Evolutionary conservation across 2,797 vertebrate genomes (phyloP).

Genomic region (Hypotaenidia philippensis): DNA sequence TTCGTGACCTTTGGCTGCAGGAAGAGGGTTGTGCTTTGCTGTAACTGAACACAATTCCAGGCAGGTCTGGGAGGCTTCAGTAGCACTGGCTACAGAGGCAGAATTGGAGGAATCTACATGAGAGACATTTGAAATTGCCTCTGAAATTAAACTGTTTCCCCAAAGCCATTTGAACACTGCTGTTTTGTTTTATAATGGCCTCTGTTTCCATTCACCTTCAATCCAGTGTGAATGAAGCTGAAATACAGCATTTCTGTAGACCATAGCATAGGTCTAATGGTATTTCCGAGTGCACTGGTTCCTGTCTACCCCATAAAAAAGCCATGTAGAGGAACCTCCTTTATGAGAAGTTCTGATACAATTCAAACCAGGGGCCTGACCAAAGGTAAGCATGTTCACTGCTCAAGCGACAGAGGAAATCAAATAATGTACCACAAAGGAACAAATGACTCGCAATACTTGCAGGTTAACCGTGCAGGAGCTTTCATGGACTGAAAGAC

Average conservation of each 20-base stretch:
- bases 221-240: background rate
- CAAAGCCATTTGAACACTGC: background rate
- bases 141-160: background rate
- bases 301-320: background rate
- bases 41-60: accelerated
- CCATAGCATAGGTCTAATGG: background rate
- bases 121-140: background rate
- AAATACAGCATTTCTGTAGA: background rate
- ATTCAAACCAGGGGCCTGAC: background rate
- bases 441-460: background rate
- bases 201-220: background rate
- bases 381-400: background rate
- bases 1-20: background rate
- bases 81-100: background rate
- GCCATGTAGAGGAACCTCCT: background rate
- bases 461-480: background rate
- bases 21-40: background rate
- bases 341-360: background rate
- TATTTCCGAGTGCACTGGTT: background rate
- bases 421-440: background rate
- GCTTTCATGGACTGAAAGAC: background rate
- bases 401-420: background rate
- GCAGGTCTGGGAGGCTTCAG: background rate
- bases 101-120: accelerated
- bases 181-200: background rate